Conservation (phyloP, 2,797 vertebrate genomes). For the Gadopsis marmoratus region DNA sequence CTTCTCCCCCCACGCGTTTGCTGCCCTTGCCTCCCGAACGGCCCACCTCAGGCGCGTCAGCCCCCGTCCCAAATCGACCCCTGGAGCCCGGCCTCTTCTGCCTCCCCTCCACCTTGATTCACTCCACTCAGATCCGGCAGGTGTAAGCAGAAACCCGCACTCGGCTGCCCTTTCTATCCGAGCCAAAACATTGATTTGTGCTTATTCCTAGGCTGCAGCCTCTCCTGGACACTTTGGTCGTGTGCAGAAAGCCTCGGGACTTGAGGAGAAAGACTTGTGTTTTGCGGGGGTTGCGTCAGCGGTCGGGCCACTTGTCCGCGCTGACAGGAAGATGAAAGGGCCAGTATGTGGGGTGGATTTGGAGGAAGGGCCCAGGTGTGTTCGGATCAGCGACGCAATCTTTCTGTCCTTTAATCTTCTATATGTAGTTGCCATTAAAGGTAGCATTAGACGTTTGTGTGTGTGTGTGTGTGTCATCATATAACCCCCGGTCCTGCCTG, state of each 20-base stretch:
- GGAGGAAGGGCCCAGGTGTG: slow-evolving; percentile 31
- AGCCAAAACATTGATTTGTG: slow-evolving; percentile 33
- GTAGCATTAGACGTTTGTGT: not conserved
- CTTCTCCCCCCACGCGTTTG: no score
- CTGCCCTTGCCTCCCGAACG: not conserved
- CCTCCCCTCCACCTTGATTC: slow-evolving; percentile 26
- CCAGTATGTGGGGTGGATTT: slow-evolving; percentile 5
- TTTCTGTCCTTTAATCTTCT: slow-evolving; percentile 54
- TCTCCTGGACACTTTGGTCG: slow-evolving; percentile 45
- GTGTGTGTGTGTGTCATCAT: slow-evolving; percentile 5
- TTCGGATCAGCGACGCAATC: slow-evolving; percentile 20
- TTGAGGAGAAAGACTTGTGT: not conserved
- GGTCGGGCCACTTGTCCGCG: slow-evolving; percentile 9
- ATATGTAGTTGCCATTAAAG: slow-evolving; percentile 3
- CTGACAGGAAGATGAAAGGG: slow-evolving; percentile 62
- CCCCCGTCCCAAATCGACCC: slow-evolving; percentile 40
- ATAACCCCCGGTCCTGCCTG: slow-evolving; percentile 12
- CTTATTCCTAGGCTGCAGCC: slow-evolving; percentile 39
- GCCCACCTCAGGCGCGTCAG: slow-evolving; percentile 14
- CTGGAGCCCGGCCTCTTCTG: slow-evolving; percentile 21
- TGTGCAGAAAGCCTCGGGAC: slow-evolving; percentile 3
- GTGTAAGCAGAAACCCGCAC: slow-evolving; percentile 51
- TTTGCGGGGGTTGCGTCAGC: slow-evolving; percentile 44
- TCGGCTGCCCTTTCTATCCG: slow-evolving; percentile 20
- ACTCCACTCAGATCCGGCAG: slow-evolving; percentile 44